Percentiles rank a stretch among this genome's conserved stretches.
Evolutionary conservation across 2,797 vertebrate species (phyloP).

Genomic region (Sardinella longiceps): DNA sequence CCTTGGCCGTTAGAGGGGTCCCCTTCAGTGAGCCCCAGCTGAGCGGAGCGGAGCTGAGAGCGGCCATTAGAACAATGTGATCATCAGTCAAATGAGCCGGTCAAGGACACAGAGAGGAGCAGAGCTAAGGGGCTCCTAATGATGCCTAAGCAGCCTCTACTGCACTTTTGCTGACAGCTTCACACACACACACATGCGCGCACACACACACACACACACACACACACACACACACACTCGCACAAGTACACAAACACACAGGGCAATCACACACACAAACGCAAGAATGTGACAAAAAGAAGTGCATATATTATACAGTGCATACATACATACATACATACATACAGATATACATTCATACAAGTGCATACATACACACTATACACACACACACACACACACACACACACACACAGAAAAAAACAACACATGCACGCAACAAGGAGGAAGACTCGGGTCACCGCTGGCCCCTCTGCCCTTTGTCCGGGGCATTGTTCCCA

Average conservation of each 20-base stretch:
- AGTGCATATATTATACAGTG: too few relatives aligned
- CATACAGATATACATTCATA: too few relatives aligned
- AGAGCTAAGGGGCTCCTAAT: background rate
- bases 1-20: background rate
- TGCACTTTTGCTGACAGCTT: too few relatives aligned
- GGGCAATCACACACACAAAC: too few relatives aligned
- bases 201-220: background rate
- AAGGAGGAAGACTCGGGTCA: background rate
- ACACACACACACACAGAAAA: constrained; percentile 24
- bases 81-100: constrained; percentile 7
- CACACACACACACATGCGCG: background rate
- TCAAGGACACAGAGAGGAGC: background rate
- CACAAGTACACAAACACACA: background rate
- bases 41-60: too few relatives aligned
- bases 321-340: too few relatives aligned
- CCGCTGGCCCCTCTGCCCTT: background rate
- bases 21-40: background rate
- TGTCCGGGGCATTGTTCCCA: background rate
- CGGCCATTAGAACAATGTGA: constrained; percentile 7
- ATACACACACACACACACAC: constrained; percentile 24
- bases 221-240: constrained; percentile 19
- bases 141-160: background rate
- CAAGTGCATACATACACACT: too few relatives aligned
- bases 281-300: too few relatives aligned
- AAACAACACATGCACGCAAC: constrained; percentile 1